Conservation (phyloP, 1,140 invertebrate species). For the Zaprionus gabonicus region DNA sequence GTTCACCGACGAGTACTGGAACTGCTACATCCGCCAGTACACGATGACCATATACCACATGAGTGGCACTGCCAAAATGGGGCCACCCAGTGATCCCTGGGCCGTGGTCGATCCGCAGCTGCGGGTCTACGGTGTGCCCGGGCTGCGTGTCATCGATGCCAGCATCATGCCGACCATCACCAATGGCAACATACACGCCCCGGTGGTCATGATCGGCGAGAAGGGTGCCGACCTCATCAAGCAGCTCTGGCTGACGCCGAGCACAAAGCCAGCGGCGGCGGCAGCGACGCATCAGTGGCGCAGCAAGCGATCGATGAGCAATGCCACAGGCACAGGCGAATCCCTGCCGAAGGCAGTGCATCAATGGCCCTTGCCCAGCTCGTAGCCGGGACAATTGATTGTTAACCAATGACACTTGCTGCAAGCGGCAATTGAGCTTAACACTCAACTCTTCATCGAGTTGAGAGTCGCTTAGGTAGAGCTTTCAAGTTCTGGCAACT, state of each 20-base stretch:
- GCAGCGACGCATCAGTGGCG: conserved; percentile 46
- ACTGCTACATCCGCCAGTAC: conserved; percentile 91
- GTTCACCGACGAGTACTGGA: conserved; percentile 94
- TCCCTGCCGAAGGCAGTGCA: conserved; percentile 16
- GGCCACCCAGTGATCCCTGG: conserved; percentile 89
- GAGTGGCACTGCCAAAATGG: conserved; percentile 94
- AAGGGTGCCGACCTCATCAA: conserved; percentile 95
- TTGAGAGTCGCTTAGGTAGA: not conserved
- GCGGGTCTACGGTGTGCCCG: conserved; percentile 90
- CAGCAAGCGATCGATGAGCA: conserved; percentile 35
- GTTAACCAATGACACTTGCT: conserved; percentile 3
- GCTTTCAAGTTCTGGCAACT: too few species aligned
- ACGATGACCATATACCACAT: conserved; percentile 95
- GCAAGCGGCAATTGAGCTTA: not conserved
- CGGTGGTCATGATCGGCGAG: conserved; percentile 96
- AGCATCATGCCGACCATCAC: conserved; percentile 87
- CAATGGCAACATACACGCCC: conserved; percentile 94
- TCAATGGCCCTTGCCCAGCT: conserved; percentile 67
- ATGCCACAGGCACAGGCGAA: not conserved
- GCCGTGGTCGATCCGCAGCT: conserved; percentile 93
- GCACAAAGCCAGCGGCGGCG: conserved; percentile 15
- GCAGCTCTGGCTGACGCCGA: conserved; percentile 87
- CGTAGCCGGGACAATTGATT: conserved; percentile 36
- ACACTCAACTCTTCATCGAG: too few species aligned
- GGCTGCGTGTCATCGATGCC: conserved; percentile 87